Evolutionary conservation across 2,113 vertebrate species (phyloP).

Genomic region (Chrysochloris asiatica): DNA sequence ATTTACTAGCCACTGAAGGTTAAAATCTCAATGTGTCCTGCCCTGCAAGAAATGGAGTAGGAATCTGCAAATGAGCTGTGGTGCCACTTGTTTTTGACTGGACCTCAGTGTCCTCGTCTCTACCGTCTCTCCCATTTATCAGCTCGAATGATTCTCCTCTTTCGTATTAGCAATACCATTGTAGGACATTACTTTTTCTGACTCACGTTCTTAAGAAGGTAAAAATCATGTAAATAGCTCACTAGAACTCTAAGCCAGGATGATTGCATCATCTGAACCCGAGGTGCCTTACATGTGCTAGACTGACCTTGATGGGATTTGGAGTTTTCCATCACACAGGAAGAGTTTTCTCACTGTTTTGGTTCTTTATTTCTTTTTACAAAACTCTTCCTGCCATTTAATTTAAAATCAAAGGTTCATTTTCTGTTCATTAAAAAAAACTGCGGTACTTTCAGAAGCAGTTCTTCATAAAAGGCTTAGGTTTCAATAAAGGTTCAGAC

Average conservation of each 20-base stretch:
- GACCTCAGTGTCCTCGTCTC: constrained; percentile 37
- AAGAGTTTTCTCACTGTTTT: constrained; percentile 69
- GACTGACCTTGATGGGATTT: constrained; percentile 83
- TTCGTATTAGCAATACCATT: not conserved
- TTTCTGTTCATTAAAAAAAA: constrained; percentile 80
- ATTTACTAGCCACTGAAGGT: constrained; percentile 50
- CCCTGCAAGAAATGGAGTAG: constrained; percentile 19
- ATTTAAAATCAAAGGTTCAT: constrained; percentile 86
- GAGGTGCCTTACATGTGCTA: constrained; percentile 88
- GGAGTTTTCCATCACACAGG: constrained; percentile 77
- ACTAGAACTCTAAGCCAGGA: constrained; percentile 83
- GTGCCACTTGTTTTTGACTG: constrained; percentile 18
- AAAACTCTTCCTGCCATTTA: constrained; percentile 75
- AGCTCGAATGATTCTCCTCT: not conserved
- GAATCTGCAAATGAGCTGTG: not conserved
- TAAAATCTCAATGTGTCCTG: constrained; percentile 42
- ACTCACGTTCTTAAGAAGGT: constrained; percentile 78
- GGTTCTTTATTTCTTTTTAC: constrained; percentile 74
- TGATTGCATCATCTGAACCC: constrained; percentile 74
- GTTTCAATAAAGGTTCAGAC: constrained; percentile 62
- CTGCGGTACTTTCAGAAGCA: constrained; percentile 70
- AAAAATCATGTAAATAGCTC: constrained; percentile 74
- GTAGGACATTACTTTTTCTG: constrained; percentile 57
- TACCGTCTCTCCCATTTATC: not conserved
- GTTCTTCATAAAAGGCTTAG: constrained; percentile 62